Conservation (phyloP, 2,797 vertebrate species). For the Lithobates pipiens region DNA sequence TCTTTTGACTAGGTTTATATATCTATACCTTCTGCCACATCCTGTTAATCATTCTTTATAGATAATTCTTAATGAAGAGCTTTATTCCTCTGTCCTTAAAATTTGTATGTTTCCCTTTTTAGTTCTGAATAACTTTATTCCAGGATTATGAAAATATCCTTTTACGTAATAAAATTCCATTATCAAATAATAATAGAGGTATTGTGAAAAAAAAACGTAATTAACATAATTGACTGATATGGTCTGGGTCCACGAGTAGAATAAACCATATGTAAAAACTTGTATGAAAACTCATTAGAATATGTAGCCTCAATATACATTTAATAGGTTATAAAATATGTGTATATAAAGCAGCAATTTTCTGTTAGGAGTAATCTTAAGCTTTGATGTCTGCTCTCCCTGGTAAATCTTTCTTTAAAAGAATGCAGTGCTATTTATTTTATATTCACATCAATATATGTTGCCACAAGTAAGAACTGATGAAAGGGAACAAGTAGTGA, state of each 20-base stretch:
- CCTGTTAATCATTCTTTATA: too few relatives aligned
- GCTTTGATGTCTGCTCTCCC: conserved; percentile 35
- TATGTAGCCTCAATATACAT: neutral
- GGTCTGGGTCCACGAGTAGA: neutral
- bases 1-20: too few relatives aligned
- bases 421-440: neutral
- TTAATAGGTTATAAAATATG: neutral
- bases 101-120: neutral
- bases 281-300: neutral
- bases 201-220: neutral
- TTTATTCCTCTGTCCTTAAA: neutral
- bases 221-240: neutral
- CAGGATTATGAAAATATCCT: neutral
- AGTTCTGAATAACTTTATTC: neutral
- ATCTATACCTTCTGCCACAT: too few relatives aligned
- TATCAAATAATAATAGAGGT: neutral
- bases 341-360: neutral
- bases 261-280: neutral
- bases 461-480: conserved; percentile 53
- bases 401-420: conserved; percentile 25
- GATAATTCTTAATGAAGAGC: too few relatives aligned
- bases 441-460: conserved; percentile 44
- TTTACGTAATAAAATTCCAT: neutral
- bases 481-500: conserved; percentile 32
- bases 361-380: conserved; percentile 19